Evolutionary conservation across 2,888 invertebrate genomes (phyloP), one percentile per base, ranked within the genome.

Genomic region (Ametastegia equiseti): DNA sequence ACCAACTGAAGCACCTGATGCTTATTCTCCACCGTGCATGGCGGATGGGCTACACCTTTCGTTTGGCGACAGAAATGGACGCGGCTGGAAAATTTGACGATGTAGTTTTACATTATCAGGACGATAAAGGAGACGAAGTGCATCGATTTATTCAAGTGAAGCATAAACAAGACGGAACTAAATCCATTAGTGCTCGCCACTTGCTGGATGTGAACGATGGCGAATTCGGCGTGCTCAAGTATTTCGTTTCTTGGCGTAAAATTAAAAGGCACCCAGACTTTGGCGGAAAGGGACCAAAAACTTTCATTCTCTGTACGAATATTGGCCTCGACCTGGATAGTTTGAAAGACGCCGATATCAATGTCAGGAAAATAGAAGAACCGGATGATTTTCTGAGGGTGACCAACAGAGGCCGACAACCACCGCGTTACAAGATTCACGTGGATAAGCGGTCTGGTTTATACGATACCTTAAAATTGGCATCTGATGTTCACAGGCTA

Each of bases 1-100:
- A 80, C 33, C 81, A 83, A 42, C 50, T 83, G 45, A 80, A 82
- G 65, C 69, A 80, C 23, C 39, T 84, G 57, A 82, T 84, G 82
- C 57, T 83, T 19, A 80, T 82, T 45, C 13, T 82, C 27, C 45
- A 45, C 2, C 79, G 81, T 45, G 82, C 67, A 13, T 42, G 82
- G 6, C 47, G 39, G 11, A 78, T 77, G 11, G 67, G 63, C 6
- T 78, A 73, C 45, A n/a, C 33, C 0, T 82, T 83, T 80, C 47
- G 57, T n/a, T 39, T 83, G 19, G 77, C 81, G 23, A 80, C 82
- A 15, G 83, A 82, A 50, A 77, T 82, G 33, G 63, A 81, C n/a
- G 75, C 36, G 3, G 82, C 81, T 2, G 77, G 77, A 13, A 80
- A 82, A 45, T 84, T 82, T 42, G 80, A 77, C 67, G 81, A 60